phyloP scores from a whole-genome alignment of 2,113 vertebrate species.

The Craseonycteris thonglongyai region DNA sequence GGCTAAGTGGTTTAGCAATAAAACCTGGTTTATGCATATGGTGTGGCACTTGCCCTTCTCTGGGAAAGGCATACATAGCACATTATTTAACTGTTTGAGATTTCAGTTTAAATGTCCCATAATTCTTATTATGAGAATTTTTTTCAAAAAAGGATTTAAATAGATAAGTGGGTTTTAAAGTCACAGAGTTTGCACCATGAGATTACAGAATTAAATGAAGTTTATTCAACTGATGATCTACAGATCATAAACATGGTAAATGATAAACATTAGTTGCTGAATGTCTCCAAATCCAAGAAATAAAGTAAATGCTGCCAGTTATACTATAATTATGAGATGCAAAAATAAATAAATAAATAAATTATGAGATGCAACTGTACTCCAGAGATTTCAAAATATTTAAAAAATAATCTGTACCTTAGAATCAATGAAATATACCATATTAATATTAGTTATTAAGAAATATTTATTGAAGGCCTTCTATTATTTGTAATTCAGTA shows the following conservation, averaged over 20 bases:
- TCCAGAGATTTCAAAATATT: background rate
- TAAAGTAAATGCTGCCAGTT: background rate
- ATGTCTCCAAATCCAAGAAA: constrained; percentile 24
- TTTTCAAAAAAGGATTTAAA: constrained; percentile 57
- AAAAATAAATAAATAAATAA: no score
- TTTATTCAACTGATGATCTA: constrained; percentile 11
- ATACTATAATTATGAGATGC: background rate
- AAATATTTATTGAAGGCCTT: background rate
- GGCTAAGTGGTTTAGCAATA: constrained; percentile 56
- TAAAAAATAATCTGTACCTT: background rate
- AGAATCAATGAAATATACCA: constrained; percentile 2
- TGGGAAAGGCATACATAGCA: constrained; percentile 35
- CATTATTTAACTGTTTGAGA: constrained; percentile 28
- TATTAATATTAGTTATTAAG: background rate
- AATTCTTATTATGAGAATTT: constrained; percentile 54
- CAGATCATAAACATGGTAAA: background rate
- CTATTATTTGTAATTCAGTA: background rate
- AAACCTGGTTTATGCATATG: constrained; percentile 38
- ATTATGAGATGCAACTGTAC: background rate
- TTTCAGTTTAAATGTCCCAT: constrained; percentile 54
- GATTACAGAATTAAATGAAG: constrained; percentile 26
- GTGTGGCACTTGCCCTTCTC: constrained; percentile 1
- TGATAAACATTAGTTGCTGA: background rate
- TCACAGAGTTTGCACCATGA: constrained; percentile 28
- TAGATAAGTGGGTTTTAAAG: constrained; percentile 50